These are phyloP conservation scores for Megaceryle alcyon DNA, from an alignment of 2,797 vertebrate species.

Conservation along the genomic window DNA sequence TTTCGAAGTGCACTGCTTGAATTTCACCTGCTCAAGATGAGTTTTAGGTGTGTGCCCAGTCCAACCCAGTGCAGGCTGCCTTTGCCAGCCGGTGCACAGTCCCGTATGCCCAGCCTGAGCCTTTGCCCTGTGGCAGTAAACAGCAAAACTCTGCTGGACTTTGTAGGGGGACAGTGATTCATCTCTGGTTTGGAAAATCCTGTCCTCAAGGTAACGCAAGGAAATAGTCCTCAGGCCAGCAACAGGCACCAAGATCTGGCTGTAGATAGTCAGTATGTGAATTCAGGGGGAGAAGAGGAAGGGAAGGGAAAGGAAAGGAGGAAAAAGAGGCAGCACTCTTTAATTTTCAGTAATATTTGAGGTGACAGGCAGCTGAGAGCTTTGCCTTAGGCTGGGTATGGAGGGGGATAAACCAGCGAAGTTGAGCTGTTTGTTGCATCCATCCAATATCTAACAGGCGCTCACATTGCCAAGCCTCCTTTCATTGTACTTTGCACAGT, in stretches of 20 bases:
- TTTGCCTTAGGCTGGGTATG: neutral
- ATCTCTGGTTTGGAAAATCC: neutral
- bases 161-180: neutral
- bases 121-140: neutral
- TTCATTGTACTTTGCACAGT: neutral
- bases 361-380: neutral
- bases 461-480: neutral
- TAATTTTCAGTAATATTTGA: neutral
- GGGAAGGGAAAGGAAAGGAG: too few species aligned
- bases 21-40: neutral
- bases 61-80: neutral
- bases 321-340: too few species aligned
- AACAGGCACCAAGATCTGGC: neutral
- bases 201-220: neutral
- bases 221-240: neutral
- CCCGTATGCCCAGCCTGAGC: neutral
- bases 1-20: neutral
- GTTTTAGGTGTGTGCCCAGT: accelerated
- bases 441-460: neutral
- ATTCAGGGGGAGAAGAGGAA: neutral
- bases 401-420: neutral
- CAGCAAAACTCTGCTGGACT: neutral
- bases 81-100: neutral
- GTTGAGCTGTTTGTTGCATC: neutral
- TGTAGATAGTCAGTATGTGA: neutral